phyloP scores from a whole-genome alignment of 92 coral and sea anemone genomes.

The Epizoanthus ramosus region DNA sequence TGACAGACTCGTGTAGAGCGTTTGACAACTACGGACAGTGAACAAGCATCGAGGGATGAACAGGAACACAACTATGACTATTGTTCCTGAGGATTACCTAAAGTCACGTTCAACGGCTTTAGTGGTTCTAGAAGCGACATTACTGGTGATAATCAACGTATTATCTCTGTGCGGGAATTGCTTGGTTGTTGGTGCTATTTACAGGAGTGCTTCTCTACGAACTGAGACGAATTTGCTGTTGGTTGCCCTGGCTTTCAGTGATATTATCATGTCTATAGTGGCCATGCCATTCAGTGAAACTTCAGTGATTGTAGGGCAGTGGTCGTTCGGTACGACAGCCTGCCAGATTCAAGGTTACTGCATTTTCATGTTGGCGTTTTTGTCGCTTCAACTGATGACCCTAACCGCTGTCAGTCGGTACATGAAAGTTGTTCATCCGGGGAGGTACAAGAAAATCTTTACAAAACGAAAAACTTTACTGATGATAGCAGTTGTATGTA shows the following conservation, averaged over 20 bases:
- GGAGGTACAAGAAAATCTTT: constrained; percentile 63
- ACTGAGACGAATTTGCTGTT: constrained; percentile 83
- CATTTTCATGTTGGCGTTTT: constrained; percentile 70
- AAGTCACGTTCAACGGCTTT: constrained; percentile 49
- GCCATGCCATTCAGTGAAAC: constrained; percentile 78
- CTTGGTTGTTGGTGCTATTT: constrained; percentile 69
- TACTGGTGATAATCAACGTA: constrained; percentile 50
- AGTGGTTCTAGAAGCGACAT: constrained; percentile 53
- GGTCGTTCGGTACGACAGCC: constrained; percentile 69
- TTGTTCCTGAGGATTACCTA: constrained; percentile 53
- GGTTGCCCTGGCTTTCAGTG: constrained; percentile 71
- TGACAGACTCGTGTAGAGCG: too few relatives aligned
- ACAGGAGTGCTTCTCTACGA: constrained; percentile 64
- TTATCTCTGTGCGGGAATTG: constrained; percentile 70
- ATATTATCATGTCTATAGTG: constrained; percentile 64
- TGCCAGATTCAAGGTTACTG: constrained; percentile 85
- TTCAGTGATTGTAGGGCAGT: constrained; percentile 50
- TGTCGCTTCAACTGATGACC: constrained; percentile 78
- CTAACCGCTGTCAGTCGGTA: constrained; percentile 79
- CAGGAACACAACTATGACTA: constrained; percentile 24
- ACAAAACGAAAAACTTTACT: constrained; percentile 63
- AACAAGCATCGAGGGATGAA: neutral
- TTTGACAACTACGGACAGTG: too few relatives aligned
- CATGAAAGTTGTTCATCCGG: constrained; percentile 71
- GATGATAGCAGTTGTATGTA: constrained; percentile 49